Evolutionary conservation across 2,888 invertebrate species (phyloP).

Genomic region (Zaprionus obscuricornis): DNA sequence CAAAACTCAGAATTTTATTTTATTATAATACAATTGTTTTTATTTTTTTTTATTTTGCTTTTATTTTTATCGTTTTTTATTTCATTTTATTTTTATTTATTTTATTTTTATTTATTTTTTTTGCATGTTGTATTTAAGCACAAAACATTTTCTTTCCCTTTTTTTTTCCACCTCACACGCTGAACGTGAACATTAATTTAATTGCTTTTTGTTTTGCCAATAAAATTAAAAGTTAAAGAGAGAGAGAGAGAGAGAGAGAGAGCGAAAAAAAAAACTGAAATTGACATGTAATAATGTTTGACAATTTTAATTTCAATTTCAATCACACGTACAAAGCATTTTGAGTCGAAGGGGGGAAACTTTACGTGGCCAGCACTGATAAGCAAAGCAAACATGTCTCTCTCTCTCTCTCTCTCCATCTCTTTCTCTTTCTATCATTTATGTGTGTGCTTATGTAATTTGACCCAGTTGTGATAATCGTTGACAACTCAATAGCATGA

Average conservation of each 20-base stretch:
- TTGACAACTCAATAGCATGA: slow-evolving; percentile 19
- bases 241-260: no score
- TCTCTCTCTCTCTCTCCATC: background rate
- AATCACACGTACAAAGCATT: slow-evolving; percentile 42
- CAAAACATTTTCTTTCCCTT: slow-evolving; percentile 20
- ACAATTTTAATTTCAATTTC: slow-evolving; percentile 20
- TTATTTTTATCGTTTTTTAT: no score
- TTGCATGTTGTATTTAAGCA: slow-evolving; percentile 11
- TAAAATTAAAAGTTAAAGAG: no score
- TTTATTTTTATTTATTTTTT: slow-evolving; percentile 19
- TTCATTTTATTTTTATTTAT: no score
- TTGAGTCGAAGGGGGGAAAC: background rate
- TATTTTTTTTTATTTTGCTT: no score
- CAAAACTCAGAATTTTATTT: slow-evolving; percentile 26
- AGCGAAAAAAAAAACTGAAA: background rate
- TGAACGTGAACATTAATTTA: slow-evolving; percentile 36
- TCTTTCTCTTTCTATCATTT: background rate
- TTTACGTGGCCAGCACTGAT: slow-evolving; percentile 39
- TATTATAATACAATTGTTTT: slow-evolving; percentile 51
- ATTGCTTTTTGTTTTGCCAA: slow-evolving; percentile 33
- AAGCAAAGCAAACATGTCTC: slow-evolving; percentile 44
- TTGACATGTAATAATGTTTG: slow-evolving; percentile 2
- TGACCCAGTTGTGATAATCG: slow-evolving; percentile 57
- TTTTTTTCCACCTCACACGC: background rate
- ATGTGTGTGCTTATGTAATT: slow-evolving; percentile 50